Conservation (phyloP, 2,888 invertebrate species). For the Beris morrisii region DNA sequence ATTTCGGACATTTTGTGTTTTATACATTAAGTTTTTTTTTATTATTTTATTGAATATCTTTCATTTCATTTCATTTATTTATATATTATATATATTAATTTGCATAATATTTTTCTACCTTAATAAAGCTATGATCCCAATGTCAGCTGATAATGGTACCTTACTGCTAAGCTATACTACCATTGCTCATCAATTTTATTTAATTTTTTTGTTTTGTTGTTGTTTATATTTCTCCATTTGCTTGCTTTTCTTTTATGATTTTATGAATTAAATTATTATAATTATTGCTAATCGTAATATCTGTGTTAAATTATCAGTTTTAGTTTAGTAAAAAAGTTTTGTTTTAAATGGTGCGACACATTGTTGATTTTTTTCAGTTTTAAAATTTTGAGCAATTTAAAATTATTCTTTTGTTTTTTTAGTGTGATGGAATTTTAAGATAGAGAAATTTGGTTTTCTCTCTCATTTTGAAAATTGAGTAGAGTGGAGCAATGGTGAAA, state of each 20-base stretch:
- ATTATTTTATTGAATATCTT: slow-evolving; percentile 46
- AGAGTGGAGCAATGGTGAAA: slow-evolving; percentile 55
- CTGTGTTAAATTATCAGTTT: not conserved
- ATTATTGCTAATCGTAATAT: not conserved
- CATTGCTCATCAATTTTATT: slow-evolving; percentile 49
- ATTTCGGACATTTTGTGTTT: too few relatives aligned
- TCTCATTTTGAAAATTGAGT: slow-evolving; percentile 15
- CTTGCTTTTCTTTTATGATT: not conserved
- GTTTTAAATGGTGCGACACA: not conserved
- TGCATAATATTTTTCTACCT: slow-evolving; percentile 43
- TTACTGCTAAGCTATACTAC: slow-evolving; percentile 57
- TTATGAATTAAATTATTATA: not conserved
- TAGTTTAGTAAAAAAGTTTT: not conserved
- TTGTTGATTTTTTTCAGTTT: not conserved
- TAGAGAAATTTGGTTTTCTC: slow-evolving; percentile 2
- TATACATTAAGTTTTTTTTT: slow-evolving; percentile 27
- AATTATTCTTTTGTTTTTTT: not conserved
- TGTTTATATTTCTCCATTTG: slow-evolving; percentile 6
- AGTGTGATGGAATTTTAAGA: not conserved
- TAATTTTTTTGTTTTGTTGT: not conserved
- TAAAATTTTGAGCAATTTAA: not conserved
- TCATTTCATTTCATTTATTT: slow-evolving; percentile 14
- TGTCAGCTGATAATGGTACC: slow-evolving; percentile 60
- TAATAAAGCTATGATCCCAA: slow-evolving; percentile 72
- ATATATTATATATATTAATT: slow-evolving; percentile 19